A percentile compares a stretch with the other conserved stretches of the same genome.
phyloP scores from a whole-genome alignment of 2,888 invertebrate species.

The Sericinus montela region DNA sequence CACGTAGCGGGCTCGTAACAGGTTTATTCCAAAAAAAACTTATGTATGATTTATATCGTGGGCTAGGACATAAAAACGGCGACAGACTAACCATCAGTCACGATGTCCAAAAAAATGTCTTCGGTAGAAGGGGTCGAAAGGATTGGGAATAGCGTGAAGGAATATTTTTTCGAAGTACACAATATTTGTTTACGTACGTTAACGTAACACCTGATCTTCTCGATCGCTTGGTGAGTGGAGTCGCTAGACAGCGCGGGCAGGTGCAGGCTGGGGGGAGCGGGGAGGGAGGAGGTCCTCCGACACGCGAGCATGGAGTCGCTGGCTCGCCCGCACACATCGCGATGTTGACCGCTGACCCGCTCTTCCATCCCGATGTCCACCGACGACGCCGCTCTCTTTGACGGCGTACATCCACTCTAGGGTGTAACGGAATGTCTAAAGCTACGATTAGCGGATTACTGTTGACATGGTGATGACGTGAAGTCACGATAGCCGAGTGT shows the following conservation, averaged over 20 bases:
- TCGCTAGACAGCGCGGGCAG: conserved; percentile 47
- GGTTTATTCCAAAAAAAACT: too few relatives aligned
- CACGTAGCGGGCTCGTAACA: too few relatives aligned
- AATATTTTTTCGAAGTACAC: too few relatives aligned
- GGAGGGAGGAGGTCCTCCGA: too few relatives aligned
- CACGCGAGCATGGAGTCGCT: conserved; percentile 11
- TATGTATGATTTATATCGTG: too few relatives aligned
- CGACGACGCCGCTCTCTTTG: conserved; percentile 16
- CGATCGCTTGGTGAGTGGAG: conserved; percentile 50
- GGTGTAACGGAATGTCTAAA: conserved; percentile 49
- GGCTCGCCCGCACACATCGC: conserved; percentile 30
- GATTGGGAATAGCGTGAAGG: too few relatives aligned
- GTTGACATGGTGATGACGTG: too few relatives aligned
- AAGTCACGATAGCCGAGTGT: too few relatives aligned
- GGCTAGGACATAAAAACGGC: too few relatives aligned
- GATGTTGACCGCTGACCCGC: conserved; percentile 1
- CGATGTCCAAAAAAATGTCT: too few relatives aligned
- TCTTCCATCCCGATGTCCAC: conserved; percentile 8
- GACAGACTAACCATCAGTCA: too few relatives aligned
- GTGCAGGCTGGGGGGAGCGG: conserved; percentile 8
- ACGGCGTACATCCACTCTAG: conserved; percentile 57
- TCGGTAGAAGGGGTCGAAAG: too few relatives aligned
- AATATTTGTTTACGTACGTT: conserved; percentile 32
- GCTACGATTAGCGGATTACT: conserved; percentile 17
- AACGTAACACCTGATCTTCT: conserved; percentile 53